Base-by-base conservation (phyloP, 2,888 invertebrate genomes). In the Herminia tarsipennalis region DNA sequence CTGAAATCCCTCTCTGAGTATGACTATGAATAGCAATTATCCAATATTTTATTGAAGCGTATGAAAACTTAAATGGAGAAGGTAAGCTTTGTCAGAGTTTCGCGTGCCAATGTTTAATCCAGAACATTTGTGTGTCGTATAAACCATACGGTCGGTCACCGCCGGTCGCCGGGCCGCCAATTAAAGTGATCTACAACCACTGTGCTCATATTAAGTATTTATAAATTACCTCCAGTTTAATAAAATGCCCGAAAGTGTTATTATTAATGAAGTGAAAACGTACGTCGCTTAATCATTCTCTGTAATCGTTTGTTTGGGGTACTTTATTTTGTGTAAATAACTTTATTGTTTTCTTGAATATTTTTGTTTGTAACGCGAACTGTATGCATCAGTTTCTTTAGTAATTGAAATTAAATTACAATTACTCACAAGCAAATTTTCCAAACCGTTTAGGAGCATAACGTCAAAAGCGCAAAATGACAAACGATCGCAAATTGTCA, bases 261-360 rank as follows among this genome's bases (percentile, higher is more conserved):
- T 82, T 81, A 86, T 87, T 85, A 83, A 86, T 86, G 80, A 80
- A 77, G 83, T 86, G 85, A 83, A 85, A 88, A 85, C 74, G 73
- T 78, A 78, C 70, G 66, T 62, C 70, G 63, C 66, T 84, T 81
- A 80, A 84, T 86, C 79, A 80, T 79, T 76, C 73, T 70, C 68
- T 70, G 72, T 73, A 62, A 70, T 65, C 53, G 50, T 61, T 60
- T 53, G 51, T 56, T 56, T 54, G 62, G 54, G 63, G 50, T 61
- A 62, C 52, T 61, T 54, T 45, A 53, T 58, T 56, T 56, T 45
- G 52, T 48, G 47, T 56, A 51, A 62, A 64, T 51, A 57, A 39
- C 40, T 51, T 55, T 55, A 54, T 57, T 43, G 41, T 43, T 54
- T 51, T 25, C n/a, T 20, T 18, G n/a, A n/a, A n/a, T n/a, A n/a